phyloP scores from a whole-genome alignment of 1,140 invertebrate species.

The Paramacrobiotus metropolitanus region DNA sequence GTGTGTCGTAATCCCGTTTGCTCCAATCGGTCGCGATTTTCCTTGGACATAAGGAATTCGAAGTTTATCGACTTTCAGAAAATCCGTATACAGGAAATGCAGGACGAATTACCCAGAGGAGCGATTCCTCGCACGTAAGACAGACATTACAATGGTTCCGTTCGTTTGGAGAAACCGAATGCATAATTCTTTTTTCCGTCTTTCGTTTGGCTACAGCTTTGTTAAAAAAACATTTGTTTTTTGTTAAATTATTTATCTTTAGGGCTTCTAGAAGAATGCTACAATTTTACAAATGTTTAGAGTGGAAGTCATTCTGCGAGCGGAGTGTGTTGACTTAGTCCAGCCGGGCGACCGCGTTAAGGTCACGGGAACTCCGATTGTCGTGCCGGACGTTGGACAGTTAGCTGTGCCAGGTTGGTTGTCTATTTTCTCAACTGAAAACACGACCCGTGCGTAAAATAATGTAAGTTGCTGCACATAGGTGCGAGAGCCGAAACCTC shows the following conservation, averaged over 20 bases:
- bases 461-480: too few relatives aligned
- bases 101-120: conserved; percentile 82
- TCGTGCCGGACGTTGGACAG: conserved; percentile 79
- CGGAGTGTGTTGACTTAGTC: conserved; percentile 83
- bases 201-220: background rate
- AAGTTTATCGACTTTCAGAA: conserved; percentile 97
- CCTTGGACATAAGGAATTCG: conserved; percentile 75
- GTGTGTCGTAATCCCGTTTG: conserved; percentile 90
- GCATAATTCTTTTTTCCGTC: too few relatives aligned
- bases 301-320: conserved; percentile 81
- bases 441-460: background rate
- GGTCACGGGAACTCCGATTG: conserved; percentile 80
- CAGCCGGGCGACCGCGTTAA: conserved; percentile 78
- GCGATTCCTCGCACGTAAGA: conserved; percentile 63
- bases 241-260: too few relatives aligned
- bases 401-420: conserved; percentile 50
- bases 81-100: conserved; percentile 90
- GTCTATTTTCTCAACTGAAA: conserved; percentile 6
- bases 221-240: too few relatives aligned
- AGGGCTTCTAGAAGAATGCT: too few relatives aligned
- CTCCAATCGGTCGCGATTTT: conserved; percentile 64
- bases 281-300: conserved; percentile 28
- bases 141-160: too few relatives aligned
- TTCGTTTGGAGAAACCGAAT: too few relatives aligned
- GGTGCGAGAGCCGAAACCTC: conserved; percentile 51